Conservation (phyloP, 2,888 invertebrate species). For the Geophilus truncorum region DNA sequence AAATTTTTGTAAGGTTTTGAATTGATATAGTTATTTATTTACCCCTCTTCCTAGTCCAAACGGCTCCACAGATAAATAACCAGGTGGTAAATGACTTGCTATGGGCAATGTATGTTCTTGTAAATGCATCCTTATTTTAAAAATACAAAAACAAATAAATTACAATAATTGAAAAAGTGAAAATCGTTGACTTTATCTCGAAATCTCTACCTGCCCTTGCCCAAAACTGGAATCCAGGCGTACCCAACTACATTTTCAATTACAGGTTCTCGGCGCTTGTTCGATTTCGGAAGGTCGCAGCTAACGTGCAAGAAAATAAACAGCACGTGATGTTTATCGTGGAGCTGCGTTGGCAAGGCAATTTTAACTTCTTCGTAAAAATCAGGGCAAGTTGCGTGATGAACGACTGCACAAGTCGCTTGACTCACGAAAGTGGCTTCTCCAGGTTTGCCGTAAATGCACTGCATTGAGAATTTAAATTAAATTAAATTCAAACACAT, state of each 20-base stretch:
- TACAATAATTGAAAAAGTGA: constrained; percentile 28
- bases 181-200: constrained; percentile 34
- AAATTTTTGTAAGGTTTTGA: background rate
- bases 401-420: constrained; percentile 61
- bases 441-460: constrained; percentile 69
- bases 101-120: constrained; percentile 79
- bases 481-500: background rate
- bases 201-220: constrained; percentile 62
- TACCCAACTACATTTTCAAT: constrained; percentile 69
- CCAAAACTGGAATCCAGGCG: constrained; percentile 83
- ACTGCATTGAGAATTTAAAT: constrained; percentile 49
- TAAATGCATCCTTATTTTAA: constrained; percentile 61
- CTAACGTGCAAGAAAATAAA: constrained; percentile 96
- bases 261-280: constrained; percentile 59
- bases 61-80: constrained; percentile 83
- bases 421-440: constrained; percentile 59
- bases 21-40: constrained; percentile 47
- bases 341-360: constrained; percentile 76
- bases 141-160: constrained; percentile 30
- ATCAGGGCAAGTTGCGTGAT: constrained; percentile 81
- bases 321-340: constrained; percentile 80
- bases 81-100: constrained; percentile 78
- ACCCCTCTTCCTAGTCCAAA: constrained; percentile 87
- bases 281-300: constrained; percentile 64
- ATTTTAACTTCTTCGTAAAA: constrained; percentile 91